Conservation (phyloP, 2,113 vertebrate genomes). For the Heterochromis multidens region DNA sequence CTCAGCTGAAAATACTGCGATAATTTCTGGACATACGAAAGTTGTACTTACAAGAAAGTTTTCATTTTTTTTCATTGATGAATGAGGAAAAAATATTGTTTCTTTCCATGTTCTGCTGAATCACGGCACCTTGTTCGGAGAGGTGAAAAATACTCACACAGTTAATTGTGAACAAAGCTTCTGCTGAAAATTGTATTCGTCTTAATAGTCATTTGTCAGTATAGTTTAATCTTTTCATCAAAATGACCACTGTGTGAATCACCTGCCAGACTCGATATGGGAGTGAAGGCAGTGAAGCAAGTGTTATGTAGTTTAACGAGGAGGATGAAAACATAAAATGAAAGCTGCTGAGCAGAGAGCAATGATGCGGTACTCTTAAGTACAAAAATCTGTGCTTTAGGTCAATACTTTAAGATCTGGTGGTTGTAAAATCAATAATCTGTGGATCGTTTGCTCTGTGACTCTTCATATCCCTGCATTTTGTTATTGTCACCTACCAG, state of each 20-base stretch:
- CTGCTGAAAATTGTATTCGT: background rate
- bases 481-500: background rate
- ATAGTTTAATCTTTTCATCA: background rate
- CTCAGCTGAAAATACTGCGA: background rate
- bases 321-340: background rate
- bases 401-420: background rate
- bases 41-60: background rate
- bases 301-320: background rate
- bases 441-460: background rate
- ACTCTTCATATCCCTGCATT: background rate
- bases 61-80: background rate
- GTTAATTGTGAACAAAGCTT: background rate
- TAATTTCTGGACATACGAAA: background rate
- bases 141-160: background rate
- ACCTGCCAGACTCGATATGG: background rate
- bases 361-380: background rate
- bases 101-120: background rate
- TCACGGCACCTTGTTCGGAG: background rate
- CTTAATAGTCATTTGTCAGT: background rate
- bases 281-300: background rate
- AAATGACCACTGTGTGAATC: background rate
- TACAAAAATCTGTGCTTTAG: background rate
- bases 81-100: background rate
- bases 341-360: background rate
- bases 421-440: constrained; percentile 5